Percentiles rank a stretch among this genome's conserved stretches.
These are phyloP conservation scores for Euzetes globulus DNA, from an alignment of 2,888 invertebrate species.

Conservation along the genomic window DNA sequence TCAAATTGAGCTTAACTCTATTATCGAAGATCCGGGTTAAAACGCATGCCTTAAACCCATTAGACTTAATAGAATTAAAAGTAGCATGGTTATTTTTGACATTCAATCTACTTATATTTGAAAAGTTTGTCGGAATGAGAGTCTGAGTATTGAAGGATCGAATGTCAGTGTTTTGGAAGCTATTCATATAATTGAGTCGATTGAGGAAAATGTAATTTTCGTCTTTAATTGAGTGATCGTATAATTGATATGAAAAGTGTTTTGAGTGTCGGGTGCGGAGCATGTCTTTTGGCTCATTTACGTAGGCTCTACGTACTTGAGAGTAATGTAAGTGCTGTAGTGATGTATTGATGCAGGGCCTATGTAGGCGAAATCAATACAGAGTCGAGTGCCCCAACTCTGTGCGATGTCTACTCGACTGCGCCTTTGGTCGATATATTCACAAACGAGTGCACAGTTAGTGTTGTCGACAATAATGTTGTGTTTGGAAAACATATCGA, in stretches of 20 bases:
- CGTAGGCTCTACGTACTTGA: conserved; percentile 10
- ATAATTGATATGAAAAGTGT: neutral
- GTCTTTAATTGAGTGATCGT: neutral
- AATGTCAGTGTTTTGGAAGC: no score
- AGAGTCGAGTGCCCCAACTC: neutral
- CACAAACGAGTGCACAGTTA: neutral
- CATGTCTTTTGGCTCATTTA: conserved; percentile 15
- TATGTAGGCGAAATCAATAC: conserved; percentile 24
- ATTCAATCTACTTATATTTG: no score
- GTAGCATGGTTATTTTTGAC: no score
- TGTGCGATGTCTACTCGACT: no score
- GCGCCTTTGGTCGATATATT: neutral
- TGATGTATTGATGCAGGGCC: neutral
- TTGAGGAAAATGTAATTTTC: neutral
- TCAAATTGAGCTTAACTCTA: no score
- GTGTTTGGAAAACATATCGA: neutral
- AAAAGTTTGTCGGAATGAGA: no score
- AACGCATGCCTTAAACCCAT: no score
- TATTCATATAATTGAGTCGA: no score
- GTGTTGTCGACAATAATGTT: neutral
- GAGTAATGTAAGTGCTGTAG: conserved; percentile 5
- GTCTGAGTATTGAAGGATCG: no score
- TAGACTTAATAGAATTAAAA: no score
- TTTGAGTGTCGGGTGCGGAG: neutral
- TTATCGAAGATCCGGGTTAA: no score